These are phyloP conservation scores for Ceratosolen solmsi DNA, from an alignment of 1,140 invertebrate genomes.

Conservation along the genomic window DNA sequence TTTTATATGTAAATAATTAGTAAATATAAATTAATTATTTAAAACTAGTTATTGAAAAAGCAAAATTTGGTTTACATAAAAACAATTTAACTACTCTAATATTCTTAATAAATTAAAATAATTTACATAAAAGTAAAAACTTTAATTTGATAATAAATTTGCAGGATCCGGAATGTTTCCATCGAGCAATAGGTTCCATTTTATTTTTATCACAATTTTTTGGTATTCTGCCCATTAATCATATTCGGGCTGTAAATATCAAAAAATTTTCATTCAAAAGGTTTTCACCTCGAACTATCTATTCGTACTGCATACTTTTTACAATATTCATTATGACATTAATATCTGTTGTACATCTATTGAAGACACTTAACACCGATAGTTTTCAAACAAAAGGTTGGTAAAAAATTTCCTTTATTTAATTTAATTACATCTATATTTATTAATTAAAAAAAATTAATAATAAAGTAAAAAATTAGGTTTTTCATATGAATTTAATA, in stretches of 20 bases:
- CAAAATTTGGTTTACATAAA: too few species aligned
- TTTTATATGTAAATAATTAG: too few species aligned
- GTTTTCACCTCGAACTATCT: slow-evolving; percentile 56
- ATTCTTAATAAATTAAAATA: too few species aligned
- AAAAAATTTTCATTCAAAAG: slow-evolving; percentile 58
- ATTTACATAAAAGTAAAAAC: too few species aligned
- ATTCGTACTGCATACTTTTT: slow-evolving; percentile 54
- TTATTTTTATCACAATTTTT: slow-evolving; percentile 66
- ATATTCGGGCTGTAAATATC: slow-evolving; percentile 55
- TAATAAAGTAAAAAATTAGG: too few species aligned
- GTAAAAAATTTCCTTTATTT: slow-evolving; percentile 6
- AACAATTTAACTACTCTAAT: too few species aligned
- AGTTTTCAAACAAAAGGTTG: slow-evolving; percentile 64
- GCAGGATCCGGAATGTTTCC: slow-evolving; percentile 66
- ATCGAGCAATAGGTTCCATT: slow-evolving; percentile 61
- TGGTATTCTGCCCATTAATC: slow-evolving; percentile 64
- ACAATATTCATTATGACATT: slow-evolving; percentile 57
- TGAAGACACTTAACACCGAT: slow-evolving; percentile 62
- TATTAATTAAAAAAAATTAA: neutral
- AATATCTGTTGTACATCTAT: slow-evolving; percentile 63
- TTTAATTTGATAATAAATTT: too few species aligned
- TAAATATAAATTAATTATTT: too few species aligned
- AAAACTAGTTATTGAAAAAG: too few species aligned
- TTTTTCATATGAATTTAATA: too few species aligned
- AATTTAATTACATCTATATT: neutral